A percentile compares a stretch with the other conserved stretches of the same genome.
Evolutionary conservation across 2,113 vertebrate genomes (phyloP).

Genomic region (Perccottus glenii): DNA sequence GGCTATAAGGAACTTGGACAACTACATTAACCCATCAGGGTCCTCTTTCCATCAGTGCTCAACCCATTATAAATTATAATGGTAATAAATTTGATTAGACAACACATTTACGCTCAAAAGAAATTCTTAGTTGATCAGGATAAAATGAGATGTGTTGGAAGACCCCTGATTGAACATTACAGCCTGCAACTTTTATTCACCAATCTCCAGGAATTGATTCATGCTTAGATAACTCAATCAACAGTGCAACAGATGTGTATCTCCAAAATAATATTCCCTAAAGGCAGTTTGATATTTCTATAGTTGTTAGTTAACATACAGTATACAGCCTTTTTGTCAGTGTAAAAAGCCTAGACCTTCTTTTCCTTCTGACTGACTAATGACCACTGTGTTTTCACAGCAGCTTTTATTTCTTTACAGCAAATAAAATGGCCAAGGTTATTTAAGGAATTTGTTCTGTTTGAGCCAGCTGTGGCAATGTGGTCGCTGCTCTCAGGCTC

Average conservation of each 20-base stretch:
- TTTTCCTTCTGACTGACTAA: constrained; percentile 39
- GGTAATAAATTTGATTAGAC: constrained; percentile 59
- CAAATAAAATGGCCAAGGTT: constrained; percentile 41
- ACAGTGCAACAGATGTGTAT: constrained; percentile 23
- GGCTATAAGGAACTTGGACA: neutral
- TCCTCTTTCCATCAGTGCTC: constrained; percentile 17
- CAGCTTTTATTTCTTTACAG: constrained; percentile 13
- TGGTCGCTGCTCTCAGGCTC: constrained; percentile 16
- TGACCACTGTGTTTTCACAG: constrained; percentile 21
- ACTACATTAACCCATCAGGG: neutral
- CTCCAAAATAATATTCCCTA: constrained; percentile 18
- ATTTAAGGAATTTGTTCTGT: constrained; percentile 47
- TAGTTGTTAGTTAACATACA: neutral
- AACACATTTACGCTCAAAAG: constrained; percentile 53
- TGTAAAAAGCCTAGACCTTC: constrained; percentile 15
- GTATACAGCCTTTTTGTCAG: constrained; percentile 26
- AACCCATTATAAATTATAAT: constrained; percentile 16
- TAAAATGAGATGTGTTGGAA: constrained; percentile 36
- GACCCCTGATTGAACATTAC: neutral
- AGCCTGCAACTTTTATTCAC: neutral
- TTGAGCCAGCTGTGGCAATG: constrained; percentile 41
- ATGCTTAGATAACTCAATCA: constrained; percentile 22
- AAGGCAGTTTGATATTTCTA: constrained; percentile 12
- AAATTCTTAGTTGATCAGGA: constrained; percentile 40
- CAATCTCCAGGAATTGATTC: constrained; percentile 24